Evolutionary conservation across 2,888 invertebrate genomes (phyloP).

Genomic region (Spilosoma lubricipeda): DNA sequence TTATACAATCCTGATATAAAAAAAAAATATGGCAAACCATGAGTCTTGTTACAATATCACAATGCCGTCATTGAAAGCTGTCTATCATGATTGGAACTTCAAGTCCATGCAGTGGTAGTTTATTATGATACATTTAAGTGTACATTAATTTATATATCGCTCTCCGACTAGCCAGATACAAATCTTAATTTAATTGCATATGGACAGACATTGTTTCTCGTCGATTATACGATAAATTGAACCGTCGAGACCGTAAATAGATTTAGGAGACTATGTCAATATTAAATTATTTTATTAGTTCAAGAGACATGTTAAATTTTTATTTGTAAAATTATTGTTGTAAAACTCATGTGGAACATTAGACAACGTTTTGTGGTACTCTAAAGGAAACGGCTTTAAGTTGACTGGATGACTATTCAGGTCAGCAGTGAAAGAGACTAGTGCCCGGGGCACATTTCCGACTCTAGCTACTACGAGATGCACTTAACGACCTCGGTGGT

Average conservation of each 20-base stretch:
- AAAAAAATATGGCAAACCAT: no score
- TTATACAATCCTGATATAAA: no score
- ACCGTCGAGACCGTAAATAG: not conserved
- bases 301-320: not conserved
- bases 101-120: no score
- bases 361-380: slow-evolving; percentile 31
- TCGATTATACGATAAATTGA: not conserved
- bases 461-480: slow-evolving; percentile 23
- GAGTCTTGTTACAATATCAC: no score
- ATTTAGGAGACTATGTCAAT: not conserved
- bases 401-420: slow-evolving; percentile 45
- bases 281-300: not conserved
- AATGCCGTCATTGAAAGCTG: no score
- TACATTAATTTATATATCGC: not conserved
- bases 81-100: no score
- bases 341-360: slow-evolving; percentile 24
- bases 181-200: not conserved
- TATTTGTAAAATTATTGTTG: slow-evolving; percentile 3
- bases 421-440: slow-evolving; percentile 41
- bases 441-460: slow-evolving; percentile 42
- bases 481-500: slow-evolving; percentile 29
- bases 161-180: not conserved
- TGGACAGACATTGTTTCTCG: not conserved
- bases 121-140: no score
- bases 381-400: slow-evolving; percentile 49